Evolutionary conservation across 2,113 vertebrate genomes (phyloP), one percentile per base, ranked within the genome.

Genomic region (Pandion haliaetus): DNA sequence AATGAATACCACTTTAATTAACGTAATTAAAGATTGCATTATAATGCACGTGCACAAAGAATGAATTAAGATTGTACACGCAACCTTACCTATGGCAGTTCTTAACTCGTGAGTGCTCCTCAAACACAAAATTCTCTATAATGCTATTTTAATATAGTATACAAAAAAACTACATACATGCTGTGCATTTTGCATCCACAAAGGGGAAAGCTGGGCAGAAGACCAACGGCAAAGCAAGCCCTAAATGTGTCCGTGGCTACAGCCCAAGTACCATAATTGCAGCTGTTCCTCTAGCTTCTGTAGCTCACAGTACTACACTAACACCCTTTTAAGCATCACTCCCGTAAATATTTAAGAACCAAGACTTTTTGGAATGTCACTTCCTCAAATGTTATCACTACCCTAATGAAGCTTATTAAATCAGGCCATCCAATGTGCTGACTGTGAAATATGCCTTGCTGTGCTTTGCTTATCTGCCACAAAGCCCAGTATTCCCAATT

Each of bases 1-100:
- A 49, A 83, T 34, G 52, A 88, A 88, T 91, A 85, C 52, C 36
- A 54, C 42, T 85, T 85, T 94, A 95, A 93, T 96, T 82, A 94
- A 90, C 0, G 5, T 50, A 91, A 91, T 76, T 65, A 88, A 67
- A 96, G 62, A 77, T 1, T 72, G 82, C 40, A 49, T 54, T 57
- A 72, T 49, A 49, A 91, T 71, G 85, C 38, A 80, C 29, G 84
- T 3, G 28, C 31, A 87, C 38, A 81, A 87, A 82, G 18, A 86
- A 95, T 21, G 32, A 95, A 87, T 52, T 9, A 84, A 84, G 66
- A 61, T 0, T 69, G 36, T 32, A 82, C 69, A 90, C 0, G 6
- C 44, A 87, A 63, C 17, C n/a, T 84, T 47, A 84, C 69, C 69
- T 54, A 40, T 54, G 65, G 65, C 55, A 84, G 61, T 84, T 63